phyloP scores from a whole-genome alignment of 2,888 invertebrate species.

The Agrotis puta region DNA sequence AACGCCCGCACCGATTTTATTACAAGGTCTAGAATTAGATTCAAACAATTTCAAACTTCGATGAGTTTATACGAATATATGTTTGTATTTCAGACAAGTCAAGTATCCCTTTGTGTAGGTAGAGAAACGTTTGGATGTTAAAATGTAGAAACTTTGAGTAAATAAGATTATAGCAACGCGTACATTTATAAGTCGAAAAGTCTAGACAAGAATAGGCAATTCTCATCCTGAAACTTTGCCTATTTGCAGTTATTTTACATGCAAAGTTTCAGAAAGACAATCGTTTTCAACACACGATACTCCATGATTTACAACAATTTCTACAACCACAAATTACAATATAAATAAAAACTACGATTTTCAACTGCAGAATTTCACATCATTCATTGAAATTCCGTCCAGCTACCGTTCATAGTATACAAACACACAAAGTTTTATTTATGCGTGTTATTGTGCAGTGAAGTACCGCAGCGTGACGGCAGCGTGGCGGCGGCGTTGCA shows the following conservation, averaged over 20 bases:
- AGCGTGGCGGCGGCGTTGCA: constrained; percentile 43
- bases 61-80: constrained; percentile 33
- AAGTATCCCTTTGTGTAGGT: constrained; percentile 9
- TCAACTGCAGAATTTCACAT: constrained; percentile 55
- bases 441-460: constrained; percentile 55
- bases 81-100: constrained; percentile 37
- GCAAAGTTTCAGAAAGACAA: constrained; percentile 12
- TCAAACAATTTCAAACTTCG: constrained; percentile 46
- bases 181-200: constrained; percentile 14
- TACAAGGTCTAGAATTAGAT: constrained; percentile 50
- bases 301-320: constrained; percentile 10
- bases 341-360: constrained; percentile 41
- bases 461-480: constrained; percentile 40
- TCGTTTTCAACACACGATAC: constrained; percentile 13
- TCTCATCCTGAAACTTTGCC: constrained; percentile 16
- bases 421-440: constrained; percentile 60
- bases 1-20: constrained; percentile 58
- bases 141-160: constrained; percentile 31
- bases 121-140: constrained; percentile 17
- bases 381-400: constrained; percentile 61
- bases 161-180: constrained; percentile 25
- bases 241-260: constrained; percentile 3
- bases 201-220: constrained; percentile 27
- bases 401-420: constrained; percentile 44
- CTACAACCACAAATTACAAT: constrained; percentile 39